Evolutionary conservation across 1,140 invertebrate genomes (phyloP).

Genomic region (Xylocopa sonorina): DNA sequence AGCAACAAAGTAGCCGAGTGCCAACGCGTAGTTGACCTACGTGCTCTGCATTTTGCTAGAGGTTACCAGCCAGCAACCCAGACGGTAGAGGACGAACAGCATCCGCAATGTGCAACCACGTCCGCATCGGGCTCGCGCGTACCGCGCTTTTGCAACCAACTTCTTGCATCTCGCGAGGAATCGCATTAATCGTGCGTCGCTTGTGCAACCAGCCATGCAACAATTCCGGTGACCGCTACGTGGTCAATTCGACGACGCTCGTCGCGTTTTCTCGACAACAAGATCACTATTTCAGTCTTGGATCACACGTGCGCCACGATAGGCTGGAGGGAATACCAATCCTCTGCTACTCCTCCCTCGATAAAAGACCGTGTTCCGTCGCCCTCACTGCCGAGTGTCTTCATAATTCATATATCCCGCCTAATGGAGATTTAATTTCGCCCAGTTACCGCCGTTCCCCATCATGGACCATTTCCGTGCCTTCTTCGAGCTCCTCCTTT

Average conservation of each 20-base stretch:
- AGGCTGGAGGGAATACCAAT: too few relatives aligned
- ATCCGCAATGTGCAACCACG: neutral
- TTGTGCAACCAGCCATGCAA: slow-evolving; percentile 51
- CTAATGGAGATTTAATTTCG: slow-evolving; percentile 78
- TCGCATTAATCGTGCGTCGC: slow-evolving; percentile 52
- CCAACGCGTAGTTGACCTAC: slow-evolving; percentile 46
- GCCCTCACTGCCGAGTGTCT: slow-evolving; percentile 59
- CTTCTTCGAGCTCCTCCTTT: slow-evolving; percentile 18
- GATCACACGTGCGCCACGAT: neutral
- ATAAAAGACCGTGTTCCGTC: neutral
- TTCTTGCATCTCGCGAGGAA: slow-evolving; percentile 20
- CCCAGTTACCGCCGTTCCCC: slow-evolving; percentile 52
- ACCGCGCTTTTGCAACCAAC: slow-evolving; percentile 3
- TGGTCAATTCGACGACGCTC: slow-evolving; percentile 2
- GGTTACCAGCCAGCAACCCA: slow-evolving; percentile 4
- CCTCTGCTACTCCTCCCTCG: neutral
- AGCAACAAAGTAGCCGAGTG: slow-evolving; percentile 30
- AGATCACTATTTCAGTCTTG: too few relatives aligned
- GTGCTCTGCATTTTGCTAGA: slow-evolving; percentile 40
- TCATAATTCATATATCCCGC: slow-evolving; percentile 72
- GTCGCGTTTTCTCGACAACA: neutral
- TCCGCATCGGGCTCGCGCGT: too few relatives aligned
- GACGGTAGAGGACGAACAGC: neutral
- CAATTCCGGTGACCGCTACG: slow-evolving; percentile 51
- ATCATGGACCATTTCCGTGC: slow-evolving; percentile 27